Evolutionary conservation across 2,888 invertebrate genomes (phyloP), one percentile per base, ranked within the genome.

Genomic region (Zygogramma bicolorata): DNA sequence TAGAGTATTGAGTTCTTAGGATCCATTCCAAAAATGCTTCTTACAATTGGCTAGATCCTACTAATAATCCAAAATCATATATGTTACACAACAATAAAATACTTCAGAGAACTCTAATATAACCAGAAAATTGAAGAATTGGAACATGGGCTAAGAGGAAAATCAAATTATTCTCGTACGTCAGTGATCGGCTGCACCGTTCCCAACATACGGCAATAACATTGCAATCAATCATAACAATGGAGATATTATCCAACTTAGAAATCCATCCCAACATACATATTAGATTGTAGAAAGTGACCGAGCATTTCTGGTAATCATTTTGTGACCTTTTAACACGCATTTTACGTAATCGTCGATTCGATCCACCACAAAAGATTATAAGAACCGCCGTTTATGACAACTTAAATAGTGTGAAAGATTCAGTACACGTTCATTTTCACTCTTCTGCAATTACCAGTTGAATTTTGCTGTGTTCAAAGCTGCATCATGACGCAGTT

Each of bases 261-360:
- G 53, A 53, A 53, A 53, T 53, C 27, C 27, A 25, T 25, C 13
- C 25, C 25, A 53, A 25, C 27, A n/a, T 53, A 53, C 53, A 25
- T 22, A 53, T 53, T 53, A 22, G 25, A 53, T 53, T 25, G 53
- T 53, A 53, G 53, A 53, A 53, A 53, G 53, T 27, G 53, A n/a
- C 53, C n/a, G n/a, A 7, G 25, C 53, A 53, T 27, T 53, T 53
- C 53, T 53, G 5, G 53, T 53, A 53, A 53, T 53, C 53, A 25
- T 27, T 53, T 53, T 53, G 6, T 27, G 25, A n/a, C 25, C 15
- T 53, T 53, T 53, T 46, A 46, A 46, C 46, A 46, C 10, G 27
- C 53, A 27, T n/a, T 53, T 42, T 53, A 53, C 53, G n/a, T 53
- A 53, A 53, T 7, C 53, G 25, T 6, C 13, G 25, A 25, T 53